Evolutionary conservation across 2,113 vertebrate species (phyloP), one percentile per base, ranked within the genome.

Genomic region (Coptodon bakossiorum): DNA sequence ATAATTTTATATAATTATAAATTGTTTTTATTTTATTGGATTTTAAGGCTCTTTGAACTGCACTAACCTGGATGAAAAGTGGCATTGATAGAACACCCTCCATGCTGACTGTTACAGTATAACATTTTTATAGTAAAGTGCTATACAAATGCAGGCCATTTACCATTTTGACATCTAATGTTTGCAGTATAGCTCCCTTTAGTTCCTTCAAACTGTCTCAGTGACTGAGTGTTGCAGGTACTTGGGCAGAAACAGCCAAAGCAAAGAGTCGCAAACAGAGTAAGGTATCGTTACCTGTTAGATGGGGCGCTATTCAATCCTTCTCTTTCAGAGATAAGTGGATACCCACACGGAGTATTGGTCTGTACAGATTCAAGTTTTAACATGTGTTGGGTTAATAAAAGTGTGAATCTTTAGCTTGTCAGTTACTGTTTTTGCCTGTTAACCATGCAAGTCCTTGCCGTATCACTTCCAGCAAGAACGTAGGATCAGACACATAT

Each of bases 321-420:
- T 16, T 9, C n/a, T 43, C 12, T 43, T 43, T 9, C 66, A 43
- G 38, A 71, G n/a, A 24, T 71, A 2, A 43, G n/a, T 0, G 0
- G n/a, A 40, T 71, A 24, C 66, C 12, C n/a, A 71, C n/a, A 71
- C 36, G 9, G 22, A 43, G 38, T 9, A 0, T 43, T 14, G 5
- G 0, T 43, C 66, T 71, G 66, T 40, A 71, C 38, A 76, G 43
- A 48, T 48, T 76, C 24, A 5, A 48, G 17, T 7, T 19, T 36
- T n/a, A 36, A 19, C 29, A 38, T 4, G 6, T 29, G 40, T 17
- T 76, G 71, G 43, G 0, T 29, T 48, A 48, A 11, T 29, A 19
- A 29, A 17, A 76, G 43, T 12, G 43, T 48, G 24, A 76, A 11
- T 76, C 9, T 17, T 45, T 5, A 48, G 24, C 43, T 48, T 11